These are phyloP conservation scores for Phlogophora meticulosa DNA, from an alignment of 2,888 invertebrate genomes.

Conservation along the genomic window DNA sequence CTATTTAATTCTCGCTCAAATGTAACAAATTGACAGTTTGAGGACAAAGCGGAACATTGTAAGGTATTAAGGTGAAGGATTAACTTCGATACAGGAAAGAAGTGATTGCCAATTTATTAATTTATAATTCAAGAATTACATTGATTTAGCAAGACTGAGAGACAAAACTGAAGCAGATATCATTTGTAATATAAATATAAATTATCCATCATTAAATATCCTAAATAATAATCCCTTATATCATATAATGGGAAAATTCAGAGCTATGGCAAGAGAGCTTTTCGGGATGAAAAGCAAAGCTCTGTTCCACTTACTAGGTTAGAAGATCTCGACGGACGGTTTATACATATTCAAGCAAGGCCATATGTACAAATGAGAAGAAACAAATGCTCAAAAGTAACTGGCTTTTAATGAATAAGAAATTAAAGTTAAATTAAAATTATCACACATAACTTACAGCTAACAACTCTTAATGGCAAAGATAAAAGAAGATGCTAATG, in stretches of 20 bases:
- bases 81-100: constrained; percentile 13
- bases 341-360: neutral
- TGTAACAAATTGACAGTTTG: constrained; percentile 57
- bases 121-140: constrained; percentile 9
- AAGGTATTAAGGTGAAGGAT: constrained; percentile 25
- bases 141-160: constrained; percentile 4
- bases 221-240: too few species aligned
- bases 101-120: constrained; percentile 6
- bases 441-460: constrained; percentile 35
- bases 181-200: neutral
- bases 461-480: constrained; percentile 31
- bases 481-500: constrained; percentile 39
- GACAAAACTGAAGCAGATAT: neutral
- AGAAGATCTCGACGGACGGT: neutral
- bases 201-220: neutral
- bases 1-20: constrained; percentile 45
- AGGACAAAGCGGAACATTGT: constrained; percentile 39
- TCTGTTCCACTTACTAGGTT: too few species aligned
- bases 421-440: constrained; percentile 32
- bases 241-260: neutral
- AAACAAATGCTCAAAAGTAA: constrained; percentile 4
- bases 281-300: neutral
- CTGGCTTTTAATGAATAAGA: constrained; percentile 5
- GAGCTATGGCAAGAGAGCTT: neutral
- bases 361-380: neutral